These are phyloP conservation scores for Globia sparganii DNA, from an alignment of 2,888 invertebrate species.

Conservation along the genomic window DNA sequence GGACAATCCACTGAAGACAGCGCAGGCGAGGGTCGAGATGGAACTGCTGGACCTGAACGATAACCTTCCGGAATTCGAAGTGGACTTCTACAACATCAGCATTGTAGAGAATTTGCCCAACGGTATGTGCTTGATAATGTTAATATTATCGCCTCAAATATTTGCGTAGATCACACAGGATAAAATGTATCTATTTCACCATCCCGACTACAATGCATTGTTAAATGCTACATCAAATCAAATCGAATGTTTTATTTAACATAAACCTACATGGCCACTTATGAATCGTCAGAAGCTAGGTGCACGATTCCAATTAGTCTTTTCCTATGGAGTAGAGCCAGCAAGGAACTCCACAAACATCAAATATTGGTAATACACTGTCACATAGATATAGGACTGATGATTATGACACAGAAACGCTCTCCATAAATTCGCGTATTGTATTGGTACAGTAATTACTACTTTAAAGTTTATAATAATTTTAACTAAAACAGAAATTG, in stretches of 20 bases:
- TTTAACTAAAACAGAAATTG: neutral
- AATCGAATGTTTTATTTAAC: no score
- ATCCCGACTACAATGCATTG: no score
- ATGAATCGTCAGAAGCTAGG: no score
- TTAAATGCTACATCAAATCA: no score
- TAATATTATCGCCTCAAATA: neutral
- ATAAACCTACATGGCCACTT: no score
- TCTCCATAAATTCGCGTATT: neutral
- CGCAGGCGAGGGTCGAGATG: slow-evolving; percentile 93
- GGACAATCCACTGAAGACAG: slow-evolving; percentile 94
- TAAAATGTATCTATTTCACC: no score
- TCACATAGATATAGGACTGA: neutral
- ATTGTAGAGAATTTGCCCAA: slow-evolving; percentile 97
- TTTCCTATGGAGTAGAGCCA: no score
- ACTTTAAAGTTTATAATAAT: neutral
- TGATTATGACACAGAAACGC: neutral
- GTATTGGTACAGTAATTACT: neutral
- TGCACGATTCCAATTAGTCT: no score
- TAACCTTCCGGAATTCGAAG: slow-evolving; percentile 96
- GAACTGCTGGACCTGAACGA: slow-evolving; percentile 95
- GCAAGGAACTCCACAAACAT: no score
- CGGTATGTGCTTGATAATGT: slow-evolving; percentile 85
- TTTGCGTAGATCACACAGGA: neutral
- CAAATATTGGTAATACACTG: neutral
- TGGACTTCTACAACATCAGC: slow-evolving; percentile 97